phyloP scores from a whole-genome alignment of 2,113 vertebrate species.

The Porphyrio hochstetteri region DNA sequence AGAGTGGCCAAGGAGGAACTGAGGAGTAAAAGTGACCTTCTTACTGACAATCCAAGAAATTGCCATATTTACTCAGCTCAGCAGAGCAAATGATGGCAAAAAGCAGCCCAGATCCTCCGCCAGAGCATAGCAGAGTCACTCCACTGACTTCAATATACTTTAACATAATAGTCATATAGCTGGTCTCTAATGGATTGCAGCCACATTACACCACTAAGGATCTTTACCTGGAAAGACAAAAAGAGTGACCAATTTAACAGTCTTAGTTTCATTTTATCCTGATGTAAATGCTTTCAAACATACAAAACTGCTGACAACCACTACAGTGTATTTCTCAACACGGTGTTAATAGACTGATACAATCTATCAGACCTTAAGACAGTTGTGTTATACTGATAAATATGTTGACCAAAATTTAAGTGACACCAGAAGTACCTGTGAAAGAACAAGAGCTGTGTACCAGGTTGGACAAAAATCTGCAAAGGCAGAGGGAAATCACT shows the following conservation, averaged over 20 bases:
- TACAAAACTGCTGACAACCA: background rate
- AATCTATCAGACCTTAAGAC: background rate
- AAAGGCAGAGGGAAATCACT: background rate
- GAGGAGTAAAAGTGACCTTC: slow-evolving; percentile 54
- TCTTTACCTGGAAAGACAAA: background rate
- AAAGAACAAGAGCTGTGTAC: background rate
- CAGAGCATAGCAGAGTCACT: slow-evolving; percentile 11
- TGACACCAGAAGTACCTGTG: background rate
- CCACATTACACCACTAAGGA: background rate
- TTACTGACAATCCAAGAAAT: slow-evolving; percentile 17
- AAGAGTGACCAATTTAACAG: background rate
- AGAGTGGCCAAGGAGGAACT: background rate
- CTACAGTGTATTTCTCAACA: background rate
- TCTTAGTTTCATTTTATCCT: background rate
- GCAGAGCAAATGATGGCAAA: slow-evolving; percentile 59
- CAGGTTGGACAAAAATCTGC: background rate
- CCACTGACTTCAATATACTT: slow-evolving; percentile 32
- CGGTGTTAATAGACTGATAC: background rate
- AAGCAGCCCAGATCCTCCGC: background rate
- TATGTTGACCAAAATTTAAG: background rate
- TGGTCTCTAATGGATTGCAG: slow-evolving; percentile 1
- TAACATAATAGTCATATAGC: background rate
- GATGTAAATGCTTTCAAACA: background rate
- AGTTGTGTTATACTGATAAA: background rate
- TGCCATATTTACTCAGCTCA: slow-evolving; percentile 41